phyloP scores from a whole-genome alignment of 2,797 vertebrate genomes.

The Nasua narica region DNA sequence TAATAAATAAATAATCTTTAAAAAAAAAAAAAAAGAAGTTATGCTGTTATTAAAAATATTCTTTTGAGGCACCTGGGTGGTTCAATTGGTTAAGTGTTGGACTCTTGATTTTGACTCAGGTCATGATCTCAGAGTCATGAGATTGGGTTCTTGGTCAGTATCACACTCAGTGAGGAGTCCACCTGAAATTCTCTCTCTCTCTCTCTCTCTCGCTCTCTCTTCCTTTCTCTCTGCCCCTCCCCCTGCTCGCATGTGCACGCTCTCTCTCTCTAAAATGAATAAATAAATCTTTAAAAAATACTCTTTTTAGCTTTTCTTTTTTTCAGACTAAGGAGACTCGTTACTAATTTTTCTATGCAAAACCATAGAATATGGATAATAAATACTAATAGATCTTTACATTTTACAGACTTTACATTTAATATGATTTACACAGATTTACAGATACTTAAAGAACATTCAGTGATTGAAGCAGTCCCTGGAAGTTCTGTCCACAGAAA shows the following conservation, averaged over 20 bases:
- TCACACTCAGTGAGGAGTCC: neutral
- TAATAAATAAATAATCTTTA: too few species aligned
- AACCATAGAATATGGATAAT: neutral
- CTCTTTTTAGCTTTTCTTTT: neutral
- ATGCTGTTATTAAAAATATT: too few species aligned
- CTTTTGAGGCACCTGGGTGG: neutral
- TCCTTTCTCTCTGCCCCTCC: neutral
- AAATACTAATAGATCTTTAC: neutral
- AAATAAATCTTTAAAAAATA: neutral
- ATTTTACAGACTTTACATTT: conserved; percentile 16
- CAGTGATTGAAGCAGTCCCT: neutral
- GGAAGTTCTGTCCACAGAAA: neutral
- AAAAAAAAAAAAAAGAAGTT: too few species aligned
- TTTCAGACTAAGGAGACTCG: neutral
- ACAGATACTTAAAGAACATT: neutral
- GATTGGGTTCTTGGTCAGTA: neutral
- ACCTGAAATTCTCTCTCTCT: neutral
- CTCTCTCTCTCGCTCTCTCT: neutral
- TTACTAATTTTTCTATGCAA: neutral
- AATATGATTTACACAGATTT: neutral
- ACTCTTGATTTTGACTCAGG: neutral
- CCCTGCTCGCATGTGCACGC: neutral
- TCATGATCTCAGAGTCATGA: neutral
- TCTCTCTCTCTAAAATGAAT: neutral
- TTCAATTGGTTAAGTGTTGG: neutral